Percentiles rank a stretch among this genome's conserved stretches.
phyloP scores from a whole-genome alignment of 2,797 vertebrate genomes.

The Halcyon smyrnensis region DNA sequence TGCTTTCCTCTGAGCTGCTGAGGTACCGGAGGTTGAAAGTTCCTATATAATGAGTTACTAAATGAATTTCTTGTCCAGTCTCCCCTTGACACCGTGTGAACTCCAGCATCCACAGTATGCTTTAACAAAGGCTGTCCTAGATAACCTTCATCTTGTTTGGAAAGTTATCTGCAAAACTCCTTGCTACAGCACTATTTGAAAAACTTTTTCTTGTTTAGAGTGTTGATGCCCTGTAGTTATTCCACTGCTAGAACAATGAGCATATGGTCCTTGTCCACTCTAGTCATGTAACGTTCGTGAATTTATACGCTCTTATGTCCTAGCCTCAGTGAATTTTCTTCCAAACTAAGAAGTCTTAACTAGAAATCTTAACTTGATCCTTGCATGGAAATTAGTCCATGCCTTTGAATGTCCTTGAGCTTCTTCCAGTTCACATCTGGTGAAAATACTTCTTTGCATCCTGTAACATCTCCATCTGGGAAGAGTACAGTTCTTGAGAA shows the following conservation, averaged over 20 bases:
- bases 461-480: background rate
- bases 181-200: background rate
- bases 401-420: background rate
- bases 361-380: background rate
- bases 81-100: conserved; percentile 27
- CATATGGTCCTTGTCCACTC: background rate
- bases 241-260: background rate
- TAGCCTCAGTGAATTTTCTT: background rate
- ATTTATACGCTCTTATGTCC: background rate
- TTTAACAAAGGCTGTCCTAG: conserved; percentile 25
- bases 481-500: background rate
- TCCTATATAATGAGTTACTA: conserved; percentile 44
- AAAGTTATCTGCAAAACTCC: background rate
- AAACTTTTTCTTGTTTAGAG: background rate
- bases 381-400: background rate
- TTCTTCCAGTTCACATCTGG: background rate
- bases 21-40: background rate
- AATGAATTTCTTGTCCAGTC: conserved; percentile 7
- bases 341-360: background rate
- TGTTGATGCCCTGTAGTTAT: background rate
- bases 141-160: conserved; percentile 25
- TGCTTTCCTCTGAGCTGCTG: conserved; percentile 9
- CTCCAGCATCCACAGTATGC: background rate
- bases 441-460: background rate
- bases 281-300: background rate